These are phyloP conservation scores for Hemiprocne comata DNA, from an alignment of 2,113 vertebrate species.

Conservation along the genomic window DNA sequence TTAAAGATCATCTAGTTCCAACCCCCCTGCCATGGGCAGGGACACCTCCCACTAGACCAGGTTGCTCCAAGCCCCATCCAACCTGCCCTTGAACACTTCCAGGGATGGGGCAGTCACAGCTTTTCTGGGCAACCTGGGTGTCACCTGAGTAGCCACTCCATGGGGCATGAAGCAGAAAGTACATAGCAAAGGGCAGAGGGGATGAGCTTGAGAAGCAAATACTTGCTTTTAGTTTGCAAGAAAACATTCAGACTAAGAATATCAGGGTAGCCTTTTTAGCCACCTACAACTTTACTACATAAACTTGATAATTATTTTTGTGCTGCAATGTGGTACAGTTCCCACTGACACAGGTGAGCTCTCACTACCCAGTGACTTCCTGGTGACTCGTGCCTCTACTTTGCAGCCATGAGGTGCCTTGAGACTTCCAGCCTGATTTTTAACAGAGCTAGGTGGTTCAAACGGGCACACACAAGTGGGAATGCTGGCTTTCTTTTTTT, in stretches of 20 bases:
- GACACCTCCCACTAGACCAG: no score
- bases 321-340: neutral
- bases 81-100: no score
- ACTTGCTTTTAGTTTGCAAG: neutral
- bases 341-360: neutral
- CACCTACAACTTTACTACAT: neutral
- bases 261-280: neutral
- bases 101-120: no score
- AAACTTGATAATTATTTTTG: neutral
- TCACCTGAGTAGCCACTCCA: neutral
- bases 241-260: neutral
- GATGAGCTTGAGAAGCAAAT: neutral
- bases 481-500: neutral
- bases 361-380: accelerated
- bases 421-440: neutral
- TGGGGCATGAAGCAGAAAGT: neutral
- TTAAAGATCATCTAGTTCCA: no score
- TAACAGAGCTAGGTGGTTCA: neutral
- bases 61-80: no score
- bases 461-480: accelerated
- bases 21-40: no score
- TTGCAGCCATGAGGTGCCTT: neutral
- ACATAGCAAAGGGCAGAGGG: neutral
- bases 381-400: accelerated
- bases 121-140: no score